Evolutionary conservation across 2,888 invertebrate species (phyloP).

Genomic region (Hymenopus coronatus): DNA sequence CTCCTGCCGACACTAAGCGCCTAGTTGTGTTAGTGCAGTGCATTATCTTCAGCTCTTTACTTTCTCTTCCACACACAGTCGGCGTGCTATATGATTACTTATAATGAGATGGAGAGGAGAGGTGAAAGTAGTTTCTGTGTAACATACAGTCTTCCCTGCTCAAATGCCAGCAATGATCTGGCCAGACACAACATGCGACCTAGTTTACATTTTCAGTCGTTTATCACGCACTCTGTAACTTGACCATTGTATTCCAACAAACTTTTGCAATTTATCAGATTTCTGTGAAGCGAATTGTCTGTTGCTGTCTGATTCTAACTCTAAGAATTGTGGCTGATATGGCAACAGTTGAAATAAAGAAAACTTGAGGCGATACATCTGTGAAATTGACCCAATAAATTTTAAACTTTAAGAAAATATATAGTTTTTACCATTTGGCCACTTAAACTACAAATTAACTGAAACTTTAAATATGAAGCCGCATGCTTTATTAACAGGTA

Average conservation of each 20-base stretch:
- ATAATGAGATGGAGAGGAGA: background rate
- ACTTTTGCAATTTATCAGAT: no score
- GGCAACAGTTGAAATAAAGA: no score
- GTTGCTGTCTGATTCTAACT: no score
- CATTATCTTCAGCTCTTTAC: background rate
- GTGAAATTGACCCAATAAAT: no score
- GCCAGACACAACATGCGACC: background rate
- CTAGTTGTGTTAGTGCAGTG: background rate
- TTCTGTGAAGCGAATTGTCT: no score
- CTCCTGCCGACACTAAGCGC: background rate
- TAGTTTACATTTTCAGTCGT: background rate
- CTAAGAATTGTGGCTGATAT: no score
- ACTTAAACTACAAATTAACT: no score
- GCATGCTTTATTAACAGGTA: no score
- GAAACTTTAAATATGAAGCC: no score
- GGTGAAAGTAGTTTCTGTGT: slow-evolving; percentile 3
- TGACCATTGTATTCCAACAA: background rate
- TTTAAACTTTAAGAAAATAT: no score
- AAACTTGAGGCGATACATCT: no score
- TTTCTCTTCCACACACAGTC: background rate
- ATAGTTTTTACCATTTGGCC: no score
- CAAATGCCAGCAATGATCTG: background rate
- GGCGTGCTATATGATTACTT: slow-evolving; percentile 1
- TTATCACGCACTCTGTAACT: background rate
- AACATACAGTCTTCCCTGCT: background rate